Evolutionary conservation across 2,797 vertebrate species (phyloP).

Genomic region (Hoplostethus mediterraneus): DNA sequence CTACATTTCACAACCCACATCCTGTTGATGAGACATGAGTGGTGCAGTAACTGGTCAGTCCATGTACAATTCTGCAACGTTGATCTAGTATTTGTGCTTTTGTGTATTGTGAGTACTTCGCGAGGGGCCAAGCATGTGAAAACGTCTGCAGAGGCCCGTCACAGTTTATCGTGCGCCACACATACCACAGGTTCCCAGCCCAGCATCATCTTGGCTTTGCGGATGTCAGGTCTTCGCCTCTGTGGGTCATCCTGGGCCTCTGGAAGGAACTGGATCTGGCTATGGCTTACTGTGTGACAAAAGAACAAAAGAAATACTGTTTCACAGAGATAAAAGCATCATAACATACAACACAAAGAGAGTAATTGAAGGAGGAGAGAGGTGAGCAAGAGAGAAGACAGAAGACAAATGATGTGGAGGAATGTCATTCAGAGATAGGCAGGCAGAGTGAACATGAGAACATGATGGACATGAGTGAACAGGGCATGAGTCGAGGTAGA

Average conservation of each 20-base stretch:
- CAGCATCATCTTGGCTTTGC: conserved; percentile 94
- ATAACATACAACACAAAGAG: neutral
- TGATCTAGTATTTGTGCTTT: too few relatives aligned
- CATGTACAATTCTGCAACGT: too few relatives aligned
- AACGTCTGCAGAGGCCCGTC: neutral
- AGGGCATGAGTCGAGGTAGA: neutral
- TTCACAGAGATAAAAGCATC: neutral
- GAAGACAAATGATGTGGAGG: neutral
- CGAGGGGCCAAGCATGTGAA: neutral
- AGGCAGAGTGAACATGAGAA: neutral
- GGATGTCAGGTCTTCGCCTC: conserved; percentile 96
- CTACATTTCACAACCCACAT: neutral
- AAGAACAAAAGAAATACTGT: neutral
- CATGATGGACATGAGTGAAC: neutral
- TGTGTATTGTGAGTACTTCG: too few relatives aligned
- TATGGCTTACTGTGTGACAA: conserved; percentile 86
- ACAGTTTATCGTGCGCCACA: conserved; percentile 23
- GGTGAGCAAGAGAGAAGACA: neutral
- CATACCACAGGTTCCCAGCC: conserved; percentile 98
- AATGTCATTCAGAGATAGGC: neutral
- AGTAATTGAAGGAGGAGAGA: neutral
- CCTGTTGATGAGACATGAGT: neutral
- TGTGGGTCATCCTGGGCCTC: conserved; percentile 98
- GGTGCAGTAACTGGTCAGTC: neutral
- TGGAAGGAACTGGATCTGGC: conserved; percentile 98